Evolutionary conservation across 2,888 invertebrate species (phyloP).

Genomic region (Odontocerum albicorne): DNA sequence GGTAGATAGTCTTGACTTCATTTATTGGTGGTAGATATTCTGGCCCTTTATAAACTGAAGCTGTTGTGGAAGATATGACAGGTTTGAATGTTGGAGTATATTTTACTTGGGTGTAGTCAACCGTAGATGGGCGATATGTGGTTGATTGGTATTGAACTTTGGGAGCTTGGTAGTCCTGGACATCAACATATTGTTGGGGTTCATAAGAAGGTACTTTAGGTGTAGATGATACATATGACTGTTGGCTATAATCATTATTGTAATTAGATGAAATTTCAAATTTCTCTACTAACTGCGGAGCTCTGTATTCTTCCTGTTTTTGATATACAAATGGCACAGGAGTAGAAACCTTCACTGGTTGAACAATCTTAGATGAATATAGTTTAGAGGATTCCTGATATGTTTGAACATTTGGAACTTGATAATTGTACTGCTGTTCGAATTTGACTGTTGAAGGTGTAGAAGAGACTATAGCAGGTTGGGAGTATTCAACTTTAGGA

Average conservation of each 20-base stretch:
- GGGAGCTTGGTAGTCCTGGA: conserved; percentile 13
- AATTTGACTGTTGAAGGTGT: conserved; percentile 46
- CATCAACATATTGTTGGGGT: conserved; percentile 15
- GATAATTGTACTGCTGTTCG: conserved; percentile 48
- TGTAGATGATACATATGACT: conserved; percentile 27
- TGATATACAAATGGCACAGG: conserved; percentile 28
- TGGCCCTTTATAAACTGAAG: conserved; percentile 26
- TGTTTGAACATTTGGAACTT: conserved; percentile 47
- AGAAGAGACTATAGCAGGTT: conserved; percentile 37
- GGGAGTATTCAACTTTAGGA: conserved; percentile 13
- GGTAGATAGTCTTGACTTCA: conserved; percentile 32
- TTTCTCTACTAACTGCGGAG: conserved; percentile 18
- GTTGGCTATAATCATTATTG: conserved; percentile 22
- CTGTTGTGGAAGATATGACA: conserved; percentile 41
- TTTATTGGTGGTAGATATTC: conserved; percentile 44
- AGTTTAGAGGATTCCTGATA: conserved; percentile 45
- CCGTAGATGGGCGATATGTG: conserved; percentile 27
- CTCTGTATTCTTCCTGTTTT: conserved; percentile 17
- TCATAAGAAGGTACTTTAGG: conserved; percentile 9
- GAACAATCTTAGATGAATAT: conserved; percentile 41
- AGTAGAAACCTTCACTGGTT: conserved; percentile 22
- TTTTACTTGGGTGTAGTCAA: conserved; percentile 17
- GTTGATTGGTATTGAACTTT: conserved; percentile 25
- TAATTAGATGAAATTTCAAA: conserved; percentile 30
- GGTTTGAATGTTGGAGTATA: conserved; percentile 39